These are phyloP conservation scores for Diglossa cyanea DNA, from an alignment of 2,797 vertebrate species.

Conservation along the genomic window DNA sequence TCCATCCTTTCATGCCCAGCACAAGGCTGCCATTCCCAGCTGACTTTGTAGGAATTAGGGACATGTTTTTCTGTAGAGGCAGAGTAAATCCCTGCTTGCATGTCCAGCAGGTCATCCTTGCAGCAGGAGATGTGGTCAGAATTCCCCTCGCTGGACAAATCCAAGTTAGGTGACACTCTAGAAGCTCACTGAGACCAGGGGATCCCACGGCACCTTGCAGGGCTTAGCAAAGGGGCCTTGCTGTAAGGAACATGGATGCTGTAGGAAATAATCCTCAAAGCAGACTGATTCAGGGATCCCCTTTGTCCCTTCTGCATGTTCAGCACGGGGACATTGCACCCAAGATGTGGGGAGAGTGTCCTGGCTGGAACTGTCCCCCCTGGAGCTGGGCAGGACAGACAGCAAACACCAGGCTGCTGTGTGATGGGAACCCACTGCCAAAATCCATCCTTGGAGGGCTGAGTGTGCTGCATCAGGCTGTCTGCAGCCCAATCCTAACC, in stretches of 20 bases:
- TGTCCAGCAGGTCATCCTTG: neutral
- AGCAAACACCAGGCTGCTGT: neutral
- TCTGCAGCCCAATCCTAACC: neutral
- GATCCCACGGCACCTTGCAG: neutral
- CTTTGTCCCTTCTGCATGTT: neutral
- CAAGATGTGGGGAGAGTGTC: neutral
- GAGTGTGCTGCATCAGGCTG: neutral
- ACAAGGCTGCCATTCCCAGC: accelerated
- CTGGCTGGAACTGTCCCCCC: neutral
- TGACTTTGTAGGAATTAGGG: neutral
- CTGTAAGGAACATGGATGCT: neutral
- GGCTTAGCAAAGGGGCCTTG: neutral
- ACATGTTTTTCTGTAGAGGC: neutral
- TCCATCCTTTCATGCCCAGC: neutral
- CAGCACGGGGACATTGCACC: accelerated
- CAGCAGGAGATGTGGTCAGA: neutral
- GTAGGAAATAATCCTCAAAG: neutral
- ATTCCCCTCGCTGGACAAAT: neutral
- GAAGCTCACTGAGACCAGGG: neutral
- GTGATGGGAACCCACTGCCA: neutral
- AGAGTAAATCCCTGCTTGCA: neutral
- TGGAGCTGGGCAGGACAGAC: neutral
- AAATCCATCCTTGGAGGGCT: neutral
- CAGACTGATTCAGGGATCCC: neutral
- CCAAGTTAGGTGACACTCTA: neutral